These are phyloP conservation scores for Drosophila mimetica DNA, from an alignment of 2,888 invertebrate genomes.

Conservation along the genomic window DNA sequence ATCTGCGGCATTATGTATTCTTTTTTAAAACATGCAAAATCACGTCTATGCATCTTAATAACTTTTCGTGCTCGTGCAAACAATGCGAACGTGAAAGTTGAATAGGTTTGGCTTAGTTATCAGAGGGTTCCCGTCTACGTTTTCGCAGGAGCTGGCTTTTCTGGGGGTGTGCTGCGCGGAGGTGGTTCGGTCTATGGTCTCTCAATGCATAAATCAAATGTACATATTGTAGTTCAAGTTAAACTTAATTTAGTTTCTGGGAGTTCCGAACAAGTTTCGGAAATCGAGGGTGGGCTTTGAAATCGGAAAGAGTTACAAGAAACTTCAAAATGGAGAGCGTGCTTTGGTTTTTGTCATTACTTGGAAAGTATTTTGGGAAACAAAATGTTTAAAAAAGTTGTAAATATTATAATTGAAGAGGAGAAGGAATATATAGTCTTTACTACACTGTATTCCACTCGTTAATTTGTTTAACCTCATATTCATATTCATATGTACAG, in stretches of 20 bases:
- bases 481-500: too few relatives aligned
- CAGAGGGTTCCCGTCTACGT: constrained; percentile 32
- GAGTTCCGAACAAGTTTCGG: constrained; percentile 30
- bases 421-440: too few relatives aligned
- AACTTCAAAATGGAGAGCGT: background rate
- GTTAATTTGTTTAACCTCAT: too few relatives aligned
- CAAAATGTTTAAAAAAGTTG: too few relatives aligned
- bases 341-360: background rate
- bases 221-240: constrained; percentile 45
- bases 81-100: constrained; percentile 74
- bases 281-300: background rate
- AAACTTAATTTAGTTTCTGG: constrained; percentile 39
- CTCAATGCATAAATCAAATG: constrained; percentile 57
- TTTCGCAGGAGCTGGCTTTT: constrained; percentile 5
- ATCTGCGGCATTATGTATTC: constrained; percentile 38
- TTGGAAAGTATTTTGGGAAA: too few relatives aligned
- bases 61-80: constrained; percentile 75
- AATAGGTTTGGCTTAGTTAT: constrained; percentile 64
- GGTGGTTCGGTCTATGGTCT: constrained; percentile 24
- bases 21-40: constrained; percentile 68
- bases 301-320: background rate
- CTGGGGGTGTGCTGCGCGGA: background rate
- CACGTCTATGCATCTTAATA: constrained; percentile 75
- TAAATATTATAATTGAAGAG: too few relatives aligned
- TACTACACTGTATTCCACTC: too few relatives aligned